Evolutionary conservation across 2,797 vertebrate genomes (phyloP).

Genomic region (Notolepis coatsorum): DNA sequence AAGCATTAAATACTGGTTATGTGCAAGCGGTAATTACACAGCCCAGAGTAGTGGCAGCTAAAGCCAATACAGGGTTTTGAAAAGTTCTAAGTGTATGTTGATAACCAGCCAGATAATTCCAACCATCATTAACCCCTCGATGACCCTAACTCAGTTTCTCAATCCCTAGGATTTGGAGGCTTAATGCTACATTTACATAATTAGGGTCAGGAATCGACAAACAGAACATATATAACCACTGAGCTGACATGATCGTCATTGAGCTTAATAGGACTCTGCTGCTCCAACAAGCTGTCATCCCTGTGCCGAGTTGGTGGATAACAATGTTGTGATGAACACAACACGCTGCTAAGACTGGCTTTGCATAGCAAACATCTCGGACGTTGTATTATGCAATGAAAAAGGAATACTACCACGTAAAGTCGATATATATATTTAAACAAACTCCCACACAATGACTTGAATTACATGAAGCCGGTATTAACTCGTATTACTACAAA

Average conservation of each 20-base stretch:
- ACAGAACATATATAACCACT: conserved; percentile 58
- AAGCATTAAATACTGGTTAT: conserved; percentile 9
- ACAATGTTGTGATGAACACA: conserved; percentile 29
- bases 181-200: conserved; percentile 81
- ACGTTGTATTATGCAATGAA: no score
- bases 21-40: conserved; percentile 58
- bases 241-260: conserved; percentile 50
- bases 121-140: conserved; percentile 78
- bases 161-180: conserved; percentile 75
- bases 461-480: no score
- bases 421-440: no score
- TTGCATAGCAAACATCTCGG: conserved; percentile 30
- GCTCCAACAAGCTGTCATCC: conserved; percentile 49
- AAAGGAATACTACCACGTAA: no score
- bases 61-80: conserved; percentile 44
- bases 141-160: conserved; percentile 72
- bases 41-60: conserved; percentile 15
- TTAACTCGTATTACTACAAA: no score
- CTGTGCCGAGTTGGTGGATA: conserved; percentile 39
- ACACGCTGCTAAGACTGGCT: conserved; percentile 32
- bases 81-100: conserved; percentile 39
- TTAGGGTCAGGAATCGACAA: conserved; percentile 75
- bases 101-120: conserved; percentile 68
- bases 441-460: no score
- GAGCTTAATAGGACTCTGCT: conserved; percentile 56